phyloP scores from a whole-genome alignment of 2,888 invertebrate species.

The Rutpela maculata region DNA sequence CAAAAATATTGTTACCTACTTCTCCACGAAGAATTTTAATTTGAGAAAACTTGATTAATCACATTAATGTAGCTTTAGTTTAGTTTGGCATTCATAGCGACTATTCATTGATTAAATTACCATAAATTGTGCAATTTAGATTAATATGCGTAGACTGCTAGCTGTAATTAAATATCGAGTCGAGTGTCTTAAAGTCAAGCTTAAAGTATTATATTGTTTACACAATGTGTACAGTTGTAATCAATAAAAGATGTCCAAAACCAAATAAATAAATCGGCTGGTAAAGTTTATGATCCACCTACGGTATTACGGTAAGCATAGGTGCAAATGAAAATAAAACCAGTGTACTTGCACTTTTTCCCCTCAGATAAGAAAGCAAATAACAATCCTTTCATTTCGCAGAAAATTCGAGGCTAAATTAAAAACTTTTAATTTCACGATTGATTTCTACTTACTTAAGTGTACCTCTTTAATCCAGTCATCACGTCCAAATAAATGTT shows the following conservation, averaged over 20 bases:
- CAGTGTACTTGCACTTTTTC: too few species aligned
- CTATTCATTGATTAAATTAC: not conserved
- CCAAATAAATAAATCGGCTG: too few species aligned
- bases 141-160: not conserved
- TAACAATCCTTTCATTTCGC: too few species aligned
- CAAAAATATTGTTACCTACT: conserved; percentile 1
- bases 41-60: not conserved
- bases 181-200: too few species aligned
- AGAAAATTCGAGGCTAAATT: not conserved
- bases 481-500: too few species aligned
- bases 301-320: too few species aligned
- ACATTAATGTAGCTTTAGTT: not conserved
- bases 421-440: not conserved
- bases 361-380: too few species aligned
- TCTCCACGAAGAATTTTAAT: not conserved
- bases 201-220: not conserved
- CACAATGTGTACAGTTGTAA: not conserved
- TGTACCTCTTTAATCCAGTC: too few species aligned
- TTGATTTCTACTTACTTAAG: not conserved
- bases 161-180: not conserved
- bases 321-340: too few species aligned
- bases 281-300: too few species aligned
- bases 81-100: not conserved
- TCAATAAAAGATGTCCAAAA: not conserved
- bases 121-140: conserved; percentile 7